A percentile compares a stretch with the other conserved stretches of the same genome.
phyloP scores from a whole-genome alignment of 1,140 invertebrate species.

The Zaprionus camerounensis region DNA sequence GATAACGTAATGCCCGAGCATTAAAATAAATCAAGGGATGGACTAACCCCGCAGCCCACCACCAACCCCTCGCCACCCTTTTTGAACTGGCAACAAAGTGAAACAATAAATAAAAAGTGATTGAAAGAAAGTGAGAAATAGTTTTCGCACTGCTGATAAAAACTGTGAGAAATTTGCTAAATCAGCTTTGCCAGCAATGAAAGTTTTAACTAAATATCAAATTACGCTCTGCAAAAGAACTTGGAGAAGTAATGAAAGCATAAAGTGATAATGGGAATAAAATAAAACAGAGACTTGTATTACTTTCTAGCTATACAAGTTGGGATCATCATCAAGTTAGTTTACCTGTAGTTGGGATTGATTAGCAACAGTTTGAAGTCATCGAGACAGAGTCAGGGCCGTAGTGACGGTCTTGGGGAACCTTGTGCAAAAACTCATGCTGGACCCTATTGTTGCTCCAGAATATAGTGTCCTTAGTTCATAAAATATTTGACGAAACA shows the following conservation, averaged over 20 bases:
- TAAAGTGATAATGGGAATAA: neutral
- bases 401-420: no score
- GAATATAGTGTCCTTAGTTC: no score
- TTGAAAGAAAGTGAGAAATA: slow-evolving; percentile 10
- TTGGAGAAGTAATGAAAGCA: neutral
- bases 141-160: neutral
- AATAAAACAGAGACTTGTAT: neutral
- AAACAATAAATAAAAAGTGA: slow-evolving; percentile 14
- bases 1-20: slow-evolving; percentile 74
- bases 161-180: neutral
- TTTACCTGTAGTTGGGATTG: neutral
- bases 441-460: no score
- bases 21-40: slow-evolving; percentile 72
- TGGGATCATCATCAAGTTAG: neutral
- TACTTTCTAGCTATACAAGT: neutral
- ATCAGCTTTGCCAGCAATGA: neutral
- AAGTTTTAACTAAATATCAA: neutral
- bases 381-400: no score
- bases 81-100: slow-evolving; percentile 25
- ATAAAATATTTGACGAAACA: no score
- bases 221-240: neutral
- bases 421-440: no score
- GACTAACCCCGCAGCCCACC: slow-evolving; percentile 41
- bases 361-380: no score
- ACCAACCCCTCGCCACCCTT: neutral